A percentile compares a stretch with the other conserved stretches of the same genome.
These are phyloP conservation scores for Drosophila eugracilis DNA, from an alignment of 1,140 invertebrate species.

Conservation along the genomic window DNA sequence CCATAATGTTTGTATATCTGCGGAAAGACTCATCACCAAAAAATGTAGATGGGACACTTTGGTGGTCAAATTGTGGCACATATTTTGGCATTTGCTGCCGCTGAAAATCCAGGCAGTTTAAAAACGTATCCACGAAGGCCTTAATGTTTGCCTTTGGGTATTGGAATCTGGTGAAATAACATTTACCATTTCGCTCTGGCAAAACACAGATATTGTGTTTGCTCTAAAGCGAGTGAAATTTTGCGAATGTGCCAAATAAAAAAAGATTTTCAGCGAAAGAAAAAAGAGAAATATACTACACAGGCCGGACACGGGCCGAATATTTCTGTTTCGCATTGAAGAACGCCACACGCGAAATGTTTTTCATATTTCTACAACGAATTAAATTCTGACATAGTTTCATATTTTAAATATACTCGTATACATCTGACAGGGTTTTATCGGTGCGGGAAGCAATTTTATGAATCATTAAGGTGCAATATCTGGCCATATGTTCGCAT, in stretches of 20 bases:
- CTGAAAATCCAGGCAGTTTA: slow-evolving; percentile 18
- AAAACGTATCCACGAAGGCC: slow-evolving; percentile 8
- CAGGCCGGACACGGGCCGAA: slow-evolving; percentile 50
- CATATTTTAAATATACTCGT: slow-evolving; percentile 23
- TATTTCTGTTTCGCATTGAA: slow-evolving; percentile 35
- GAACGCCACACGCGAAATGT: slow-evolving; percentile 44
- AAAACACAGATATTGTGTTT: slow-evolving; percentile 32
- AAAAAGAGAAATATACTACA: slow-evolving; percentile 25
- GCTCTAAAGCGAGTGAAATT: slow-evolving; percentile 49
- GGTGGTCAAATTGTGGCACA: slow-evolving; percentile 32
- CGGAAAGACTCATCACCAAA: slow-evolving; percentile 58
- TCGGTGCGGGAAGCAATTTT: slow-evolving; percentile 51
- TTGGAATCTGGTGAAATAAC: slow-evolving; percentile 39
- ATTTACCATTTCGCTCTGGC: slow-evolving; percentile 28
- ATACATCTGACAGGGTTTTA: slow-evolving; percentile 18
- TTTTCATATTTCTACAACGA: slow-evolving; percentile 38
- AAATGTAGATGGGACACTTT: slow-evolving; percentile 44
- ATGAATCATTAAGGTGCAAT: slow-evolving; percentile 66
- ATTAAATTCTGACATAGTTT: slow-evolving; percentile 53
- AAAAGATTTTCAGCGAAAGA: not conserved
- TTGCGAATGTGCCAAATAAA: slow-evolving; percentile 63
- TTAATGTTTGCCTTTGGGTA: slow-evolving; percentile 38
- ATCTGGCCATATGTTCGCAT: slow-evolving; percentile 40
- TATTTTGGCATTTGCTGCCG: slow-evolving; percentile 15
- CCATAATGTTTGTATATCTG: slow-evolving; percentile 51